Evolutionary conservation across 2,797 vertebrate genomes (phyloP).

Genomic region (Oreochromis mossambicus): DNA sequence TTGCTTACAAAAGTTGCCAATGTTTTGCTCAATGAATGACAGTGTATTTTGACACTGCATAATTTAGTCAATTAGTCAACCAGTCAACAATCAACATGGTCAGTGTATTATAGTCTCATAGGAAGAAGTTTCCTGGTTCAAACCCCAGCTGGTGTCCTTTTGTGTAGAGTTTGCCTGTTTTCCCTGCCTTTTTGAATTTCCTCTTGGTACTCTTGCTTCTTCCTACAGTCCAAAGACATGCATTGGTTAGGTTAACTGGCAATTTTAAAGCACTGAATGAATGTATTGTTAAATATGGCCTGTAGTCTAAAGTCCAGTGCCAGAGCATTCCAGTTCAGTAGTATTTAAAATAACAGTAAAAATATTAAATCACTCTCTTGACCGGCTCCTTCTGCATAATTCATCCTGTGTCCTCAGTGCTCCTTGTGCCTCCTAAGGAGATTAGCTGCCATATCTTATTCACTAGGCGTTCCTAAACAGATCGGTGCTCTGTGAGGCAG

Average conservation of each 20-base stretch:
- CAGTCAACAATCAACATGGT: neutral
- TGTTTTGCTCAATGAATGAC: neutral
- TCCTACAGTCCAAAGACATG: neutral
- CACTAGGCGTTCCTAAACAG: conserved; percentile 5
- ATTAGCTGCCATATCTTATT: conserved; percentile 47
- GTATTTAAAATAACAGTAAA: neutral
- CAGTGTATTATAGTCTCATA: neutral
- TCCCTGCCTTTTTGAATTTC: neutral
- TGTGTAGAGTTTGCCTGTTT: neutral
- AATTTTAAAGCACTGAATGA: neutral
- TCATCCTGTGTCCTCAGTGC: neutral
- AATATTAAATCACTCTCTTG: neutral
- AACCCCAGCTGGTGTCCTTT: neutral
- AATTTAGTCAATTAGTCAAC: neutral
- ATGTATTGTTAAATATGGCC: neutral
- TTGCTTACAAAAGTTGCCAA: neutral
- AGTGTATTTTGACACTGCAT: neutral
- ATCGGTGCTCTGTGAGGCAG: neutral
- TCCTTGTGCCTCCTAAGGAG: conserved; percentile 33
- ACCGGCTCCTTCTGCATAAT: neutral
- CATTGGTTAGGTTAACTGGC: neutral
- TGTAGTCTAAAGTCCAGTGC: neutral
- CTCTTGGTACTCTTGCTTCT: neutral
- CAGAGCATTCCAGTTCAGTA: neutral
- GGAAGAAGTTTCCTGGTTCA: neutral